A percentile compares a stretch with the other conserved stretches of the same genome.
These are phyloP conservation scores for Cotesia congregata DNA, from an alignment of 2,888 invertebrate species.

Conservation along the genomic window DNA sequence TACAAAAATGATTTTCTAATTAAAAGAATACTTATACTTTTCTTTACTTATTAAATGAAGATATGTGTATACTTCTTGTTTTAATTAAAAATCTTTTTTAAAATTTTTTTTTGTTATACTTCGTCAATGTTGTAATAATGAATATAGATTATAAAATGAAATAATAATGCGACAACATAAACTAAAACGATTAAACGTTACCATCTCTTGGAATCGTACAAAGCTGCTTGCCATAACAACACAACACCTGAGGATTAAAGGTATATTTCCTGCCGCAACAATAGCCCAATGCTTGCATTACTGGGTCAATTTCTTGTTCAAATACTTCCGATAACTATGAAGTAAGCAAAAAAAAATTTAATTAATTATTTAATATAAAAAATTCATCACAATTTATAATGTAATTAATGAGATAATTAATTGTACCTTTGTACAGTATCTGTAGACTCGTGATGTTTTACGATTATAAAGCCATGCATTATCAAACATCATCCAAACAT, in stretches of 20 bases:
- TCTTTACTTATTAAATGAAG: too few species aligned
- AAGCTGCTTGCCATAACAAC: slow-evolving; percentile 98
- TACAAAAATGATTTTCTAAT: too few species aligned
- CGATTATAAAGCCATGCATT: slow-evolving; percentile 99
- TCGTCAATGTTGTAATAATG: too few species aligned
- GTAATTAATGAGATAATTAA: slow-evolving; percentile 26
- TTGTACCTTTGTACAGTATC: slow-evolving; percentile 96
- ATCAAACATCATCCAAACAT: slow-evolving; percentile 99
- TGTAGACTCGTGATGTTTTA: slow-evolving; percentile 97
- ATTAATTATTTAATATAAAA: slow-evolving; percentile 35
- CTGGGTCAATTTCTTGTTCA: slow-evolving; percentile 97
- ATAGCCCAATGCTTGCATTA: slow-evolving; percentile 98
- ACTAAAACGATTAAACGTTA: too few species aligned
- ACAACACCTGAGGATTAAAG: slow-evolving; percentile 98
- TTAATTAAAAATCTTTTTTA: too few species aligned
- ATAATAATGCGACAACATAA: too few species aligned
- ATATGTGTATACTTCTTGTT: too few species aligned
- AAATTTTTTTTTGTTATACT: too few species aligned
- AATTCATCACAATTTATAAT: slow-evolving; percentile 29
- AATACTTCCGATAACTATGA: slow-evolving; percentile 97
- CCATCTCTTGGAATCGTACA: slow-evolving; percentile 98
- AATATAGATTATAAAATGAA: too few species aligned
- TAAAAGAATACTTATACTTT: too few species aligned
- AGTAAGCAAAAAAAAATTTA: slow-evolving; percentile 47
- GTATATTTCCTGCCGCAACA: slow-evolving; percentile 99